Percentiles rank a stretch among this genome's conserved stretches.
Evolutionary conservation across 2,888 invertebrate species (phyloP).

Genomic region (Erebia aethiops): DNA sequence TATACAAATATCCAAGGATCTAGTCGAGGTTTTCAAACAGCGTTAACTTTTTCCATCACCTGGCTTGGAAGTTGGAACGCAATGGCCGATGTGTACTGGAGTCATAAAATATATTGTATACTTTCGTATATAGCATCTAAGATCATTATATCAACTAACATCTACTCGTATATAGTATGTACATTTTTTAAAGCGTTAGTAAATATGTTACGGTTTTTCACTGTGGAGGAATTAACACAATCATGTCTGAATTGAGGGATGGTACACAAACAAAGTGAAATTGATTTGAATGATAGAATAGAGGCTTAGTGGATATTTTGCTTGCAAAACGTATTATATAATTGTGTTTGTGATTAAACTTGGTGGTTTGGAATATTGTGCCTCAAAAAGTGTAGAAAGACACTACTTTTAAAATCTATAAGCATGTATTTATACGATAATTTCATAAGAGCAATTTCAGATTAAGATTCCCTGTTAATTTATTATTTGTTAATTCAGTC

Average conservation of each 20-base stretch:
- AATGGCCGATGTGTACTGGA: no score
- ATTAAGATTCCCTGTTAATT: neutral
- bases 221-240: neutral
- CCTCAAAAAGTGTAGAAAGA: no score
- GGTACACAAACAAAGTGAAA: neutral
- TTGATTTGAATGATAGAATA: slow-evolving; percentile 4
- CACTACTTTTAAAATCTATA: neutral
- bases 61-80: no score
- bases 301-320: slow-evolving; percentile 2
- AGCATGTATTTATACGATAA: neutral
- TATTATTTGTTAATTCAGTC: neutral
- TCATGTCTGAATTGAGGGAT: neutral
- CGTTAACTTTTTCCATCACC: no score
- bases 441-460: slow-evolving; percentile 9
- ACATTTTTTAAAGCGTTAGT: slow-evolving; percentile 3
- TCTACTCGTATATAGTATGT: neutral
- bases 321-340: neutral
- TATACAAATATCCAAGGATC: no score
- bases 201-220: neutral
- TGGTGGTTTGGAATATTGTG: neutral
- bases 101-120: no score
- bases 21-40: no score
- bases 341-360: neutral
- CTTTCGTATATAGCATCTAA: no score
- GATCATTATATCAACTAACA: no score